Percentiles rank a stretch among this genome's conserved stretches.
phyloP scores from a whole-genome alignment of 2,888 invertebrate genomes.

The Strigamia crassipes region DNA sequence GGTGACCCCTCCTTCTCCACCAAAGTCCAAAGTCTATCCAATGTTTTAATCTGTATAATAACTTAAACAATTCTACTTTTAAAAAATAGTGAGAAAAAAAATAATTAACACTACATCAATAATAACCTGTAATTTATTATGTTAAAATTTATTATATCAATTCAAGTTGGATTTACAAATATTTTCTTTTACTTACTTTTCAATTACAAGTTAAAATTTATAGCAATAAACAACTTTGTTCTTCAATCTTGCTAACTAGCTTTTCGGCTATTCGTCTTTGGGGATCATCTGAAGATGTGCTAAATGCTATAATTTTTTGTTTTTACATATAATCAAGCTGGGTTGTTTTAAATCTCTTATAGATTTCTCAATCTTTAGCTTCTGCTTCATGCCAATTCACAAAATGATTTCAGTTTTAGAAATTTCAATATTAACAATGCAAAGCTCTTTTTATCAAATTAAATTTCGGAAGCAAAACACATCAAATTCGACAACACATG shows the following conservation, averaged over 20 bases:
- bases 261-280: too few species aligned
- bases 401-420: slow-evolving; percentile 8
- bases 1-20: neutral
- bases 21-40: slow-evolving; percentile 11
- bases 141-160: neutral
- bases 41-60: slow-evolving; percentile 11
- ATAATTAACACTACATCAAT: neutral
- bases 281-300: too few species aligned
- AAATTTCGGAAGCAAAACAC: neutral
- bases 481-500: slow-evolving; percentile 6
- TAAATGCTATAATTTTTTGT: too few species aligned
- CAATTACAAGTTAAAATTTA: too few species aligned
- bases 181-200: too few species aligned
- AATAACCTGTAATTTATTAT: neutral
- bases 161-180: neutral
- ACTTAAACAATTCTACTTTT: neutral
- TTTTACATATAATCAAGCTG: too few species aligned
- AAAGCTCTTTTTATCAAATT: neutral
- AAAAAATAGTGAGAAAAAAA: neutral
- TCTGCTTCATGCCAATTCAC: neutral
- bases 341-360: too few species aligned
- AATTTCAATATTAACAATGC: slow-evolving; percentile 14
- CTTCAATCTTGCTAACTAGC: too few species aligned
- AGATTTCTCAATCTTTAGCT: neutral
- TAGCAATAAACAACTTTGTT: too few species aligned